A percentile compares a stretch with the other conserved stretches of the same genome.
Evolutionary conservation across 2,113 vertebrate genomes (phyloP).

Genomic region (Nematolebias whitei): DNA sequence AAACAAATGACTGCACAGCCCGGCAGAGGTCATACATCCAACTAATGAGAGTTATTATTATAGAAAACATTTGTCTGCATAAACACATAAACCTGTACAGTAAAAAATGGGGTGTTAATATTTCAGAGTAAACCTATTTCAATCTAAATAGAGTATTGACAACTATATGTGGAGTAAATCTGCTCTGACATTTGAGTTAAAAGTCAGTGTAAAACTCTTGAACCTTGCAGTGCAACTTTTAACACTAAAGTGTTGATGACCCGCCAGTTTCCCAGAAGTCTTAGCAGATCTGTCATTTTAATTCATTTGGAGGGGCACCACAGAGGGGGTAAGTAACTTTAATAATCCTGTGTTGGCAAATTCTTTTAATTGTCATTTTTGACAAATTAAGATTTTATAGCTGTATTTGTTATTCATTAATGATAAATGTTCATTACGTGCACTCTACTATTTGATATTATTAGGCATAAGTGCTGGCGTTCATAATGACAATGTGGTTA

Average conservation of each 20-base stretch:
- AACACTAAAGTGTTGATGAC: neutral
- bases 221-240: neutral
- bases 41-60: too few species aligned
- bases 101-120: neutral
- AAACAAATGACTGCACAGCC: too few species aligned
- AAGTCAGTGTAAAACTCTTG: neutral
- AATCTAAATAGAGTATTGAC: neutral
- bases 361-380: neutral
- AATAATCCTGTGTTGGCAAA: neutral
- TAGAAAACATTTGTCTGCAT: too few species aligned
- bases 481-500: too few species aligned
- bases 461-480: neutral
- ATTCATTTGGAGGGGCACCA: neutral
- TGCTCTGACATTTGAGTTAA: neutral
- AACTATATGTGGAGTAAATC: conserved; percentile 6
- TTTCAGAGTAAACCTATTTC: neutral
- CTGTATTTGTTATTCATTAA: neutral
- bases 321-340: neutral
- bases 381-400: neutral
- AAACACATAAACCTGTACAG: too few species aligned
- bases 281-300: too few species aligned
- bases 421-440: neutral
- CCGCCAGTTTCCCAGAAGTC: neutral
- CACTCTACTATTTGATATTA: neutral
- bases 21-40: too few species aligned